Base-by-base conservation (phyloP, 92 coral and sea anemone species). In the Paramuricea clavata region DNA sequence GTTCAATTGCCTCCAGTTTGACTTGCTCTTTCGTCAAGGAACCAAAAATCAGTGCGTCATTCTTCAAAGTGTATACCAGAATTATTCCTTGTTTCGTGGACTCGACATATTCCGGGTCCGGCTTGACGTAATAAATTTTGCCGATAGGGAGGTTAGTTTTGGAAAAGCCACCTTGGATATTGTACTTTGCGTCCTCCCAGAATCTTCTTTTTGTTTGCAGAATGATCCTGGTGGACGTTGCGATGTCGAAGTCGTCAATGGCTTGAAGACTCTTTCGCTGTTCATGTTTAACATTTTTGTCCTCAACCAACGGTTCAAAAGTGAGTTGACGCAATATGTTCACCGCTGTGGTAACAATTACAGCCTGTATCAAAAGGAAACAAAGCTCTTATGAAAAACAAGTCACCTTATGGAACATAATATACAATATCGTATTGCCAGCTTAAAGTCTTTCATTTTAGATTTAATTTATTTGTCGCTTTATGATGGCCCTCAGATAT, bases 101-200 rank as follows among this genome's bases (percentile, higher is more conserved):
- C 5, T n/a, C 78, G 19, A 35, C 30, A 3, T 16, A 41, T 5
- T 72, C 54, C 3, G 49, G 30, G 30, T 83, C 90, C n/a, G 87
- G 87, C 57, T 57, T 81, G 41, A 85, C 81, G 73, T 87, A 88
- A 88, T 82, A 88, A 57, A 88, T 52, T 81, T 88, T 83, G 21
- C 91, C 91, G 35, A 88, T 88, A 27, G 91, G 91, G 52, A 88
- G 91, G 65, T 88, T 88, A 67, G 91, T 88, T 64, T 88, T 88
- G 9, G 91, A 88, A 65, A 88, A 82, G 49, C 91, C 91, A 25
- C 91, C 91, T 42, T 88, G 81, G 34, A 88, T 88, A 44, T 28
- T 56, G 34, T 88, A 76, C 32, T 59, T 70, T 6, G 5, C n/a
- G 36, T 65, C 19, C 74, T 87, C 90, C 90, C 90, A 87, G 81